A percentile compares a stretch with the other conserved stretches of the same genome.
These are phyloP conservation scores for Caranx ignobilis DNA, from an alignment of 2,113 vertebrate species.

Conservation along the genomic window DNA sequence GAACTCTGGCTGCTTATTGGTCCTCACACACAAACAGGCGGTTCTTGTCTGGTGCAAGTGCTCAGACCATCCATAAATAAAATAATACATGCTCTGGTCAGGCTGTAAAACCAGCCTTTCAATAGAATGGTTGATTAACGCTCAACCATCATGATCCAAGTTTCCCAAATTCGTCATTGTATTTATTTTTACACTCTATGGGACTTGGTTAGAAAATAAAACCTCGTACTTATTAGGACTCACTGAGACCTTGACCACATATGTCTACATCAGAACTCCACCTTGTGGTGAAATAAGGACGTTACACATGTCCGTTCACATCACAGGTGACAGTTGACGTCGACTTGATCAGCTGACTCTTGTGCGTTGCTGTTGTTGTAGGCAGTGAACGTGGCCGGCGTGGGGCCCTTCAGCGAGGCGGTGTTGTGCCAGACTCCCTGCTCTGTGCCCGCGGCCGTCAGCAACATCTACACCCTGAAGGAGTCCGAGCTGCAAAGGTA, in stretches of 20 bases:
- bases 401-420: constrained; percentile 93
- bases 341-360: background rate
- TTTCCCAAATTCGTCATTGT: background rate
- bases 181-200: background rate
- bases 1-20: background rate
- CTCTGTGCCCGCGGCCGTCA: constrained; percentile 92
- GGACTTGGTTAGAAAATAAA: background rate
- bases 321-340: background rate
- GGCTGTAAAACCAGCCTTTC: background rate
- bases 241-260: background rate
- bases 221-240: background rate
- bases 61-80: background rate
- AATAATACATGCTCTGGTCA: background rate
- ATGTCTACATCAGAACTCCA: constrained; percentile 51
- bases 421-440: constrained; percentile 92
- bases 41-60: background rate
- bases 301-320: constrained; percentile 4
- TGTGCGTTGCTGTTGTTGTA: constrained; percentile 42
- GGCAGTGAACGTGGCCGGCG: constrained; percentile 92
- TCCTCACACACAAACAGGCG: background rate
- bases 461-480: constrained; percentile 88
- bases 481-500: constrained; percentile 86
- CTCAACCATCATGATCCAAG: background rate
- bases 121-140: background rate
- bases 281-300: constrained; percentile 61